Evolutionary conservation across 2,797 vertebrate genomes (phyloP).

Genomic region (Sparidentex hasta): DNA sequence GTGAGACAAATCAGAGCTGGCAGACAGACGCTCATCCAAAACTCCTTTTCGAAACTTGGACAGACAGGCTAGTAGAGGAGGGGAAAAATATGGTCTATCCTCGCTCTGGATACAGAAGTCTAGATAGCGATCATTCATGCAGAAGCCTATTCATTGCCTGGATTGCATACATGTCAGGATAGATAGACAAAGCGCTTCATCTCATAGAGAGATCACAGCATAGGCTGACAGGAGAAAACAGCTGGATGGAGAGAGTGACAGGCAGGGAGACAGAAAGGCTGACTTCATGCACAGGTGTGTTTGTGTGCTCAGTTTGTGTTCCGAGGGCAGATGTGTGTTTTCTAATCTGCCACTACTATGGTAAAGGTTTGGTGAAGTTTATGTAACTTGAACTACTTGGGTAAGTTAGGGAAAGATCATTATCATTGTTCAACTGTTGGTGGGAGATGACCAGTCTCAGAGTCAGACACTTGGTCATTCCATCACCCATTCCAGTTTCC

Average conservation of each 20-base stretch:
- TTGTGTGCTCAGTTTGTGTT: constrained; percentile 3
- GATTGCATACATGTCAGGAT: constrained; percentile 53
- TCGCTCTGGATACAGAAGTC: constrained; percentile 32
- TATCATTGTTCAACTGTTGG: neutral
- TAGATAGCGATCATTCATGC: constrained; percentile 52
- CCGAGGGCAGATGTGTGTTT: neutral
- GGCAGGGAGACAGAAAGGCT: constrained; percentile 12
- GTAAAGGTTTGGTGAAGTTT: neutral
- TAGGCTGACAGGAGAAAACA: constrained; percentile 23
- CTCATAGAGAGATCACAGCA: constrained; percentile 35
- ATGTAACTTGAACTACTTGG: too few relatives aligned
- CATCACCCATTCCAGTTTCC: neutral
- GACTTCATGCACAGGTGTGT: constrained; percentile 18
- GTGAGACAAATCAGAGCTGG: constrained; percentile 61
- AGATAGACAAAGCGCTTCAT: constrained; percentile 56
- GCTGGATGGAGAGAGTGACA: constrained; percentile 29
- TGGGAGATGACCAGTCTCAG: neutral
- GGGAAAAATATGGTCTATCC: constrained; percentile 16
- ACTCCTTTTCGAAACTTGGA: constrained; percentile 22
- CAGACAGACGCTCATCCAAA: constrained; percentile 40
- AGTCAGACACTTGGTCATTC: neutral
- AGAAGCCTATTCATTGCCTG: constrained; percentile 48
- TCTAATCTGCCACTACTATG: neutral
- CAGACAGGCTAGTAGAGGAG: constrained; percentile 37
- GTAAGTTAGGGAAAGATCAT: neutral